Conservation (phyloP, 2,113 vertebrate genomes). For the Plecturocebus donacophilus region DNA sequence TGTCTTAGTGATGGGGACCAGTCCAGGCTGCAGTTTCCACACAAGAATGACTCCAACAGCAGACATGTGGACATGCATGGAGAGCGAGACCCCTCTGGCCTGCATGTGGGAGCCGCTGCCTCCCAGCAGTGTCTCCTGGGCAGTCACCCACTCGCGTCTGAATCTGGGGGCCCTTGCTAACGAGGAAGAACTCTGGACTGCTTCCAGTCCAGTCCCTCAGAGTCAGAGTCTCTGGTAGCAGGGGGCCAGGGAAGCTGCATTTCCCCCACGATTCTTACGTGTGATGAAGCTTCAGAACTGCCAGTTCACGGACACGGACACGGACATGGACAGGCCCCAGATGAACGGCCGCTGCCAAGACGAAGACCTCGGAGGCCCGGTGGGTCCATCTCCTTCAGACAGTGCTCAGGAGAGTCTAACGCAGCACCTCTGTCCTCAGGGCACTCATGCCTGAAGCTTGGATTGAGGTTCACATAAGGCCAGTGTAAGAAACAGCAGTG, state of each 20-base stretch:
- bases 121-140: accelerated
- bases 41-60: too few species aligned
- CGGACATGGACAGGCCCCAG: not conserved
- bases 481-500: not conserved
- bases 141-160: accelerated
- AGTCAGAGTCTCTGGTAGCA: accelerated
- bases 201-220: not conserved
- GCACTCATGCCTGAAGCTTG: too few species aligned
- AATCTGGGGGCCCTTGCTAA: accelerated
- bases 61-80: accelerated
- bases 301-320: not conserved
- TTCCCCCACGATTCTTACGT: not conserved
- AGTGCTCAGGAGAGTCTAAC: accelerated
- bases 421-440: not conserved
- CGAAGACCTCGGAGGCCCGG: accelerated
- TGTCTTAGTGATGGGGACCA: accelerated
- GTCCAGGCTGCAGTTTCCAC: not conserved
- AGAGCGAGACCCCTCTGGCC: accelerated
- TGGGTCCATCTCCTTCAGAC: not conserved
- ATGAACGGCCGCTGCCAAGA: accelerated
- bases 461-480: not conserved
- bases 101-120: accelerated
- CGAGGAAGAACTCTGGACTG: not conserved
- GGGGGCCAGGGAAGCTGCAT: not conserved
- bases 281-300: accelerated